Evolutionary conservation across 1,140 invertebrate genomes (phyloP).

Genomic region (Agrypnia vestita): DNA sequence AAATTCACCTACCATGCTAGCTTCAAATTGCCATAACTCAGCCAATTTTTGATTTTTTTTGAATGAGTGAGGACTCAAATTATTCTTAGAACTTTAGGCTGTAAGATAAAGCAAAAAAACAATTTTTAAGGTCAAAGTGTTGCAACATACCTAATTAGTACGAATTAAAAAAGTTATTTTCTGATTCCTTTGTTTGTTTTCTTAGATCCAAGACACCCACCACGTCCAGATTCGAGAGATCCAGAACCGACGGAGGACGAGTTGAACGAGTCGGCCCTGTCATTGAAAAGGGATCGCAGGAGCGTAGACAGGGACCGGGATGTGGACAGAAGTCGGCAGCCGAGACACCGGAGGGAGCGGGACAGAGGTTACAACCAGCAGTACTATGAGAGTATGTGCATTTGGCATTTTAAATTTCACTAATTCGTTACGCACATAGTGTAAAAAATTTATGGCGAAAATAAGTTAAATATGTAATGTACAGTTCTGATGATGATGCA

Average conservation of each 20-base stretch:
- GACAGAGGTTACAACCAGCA: slow-evolving; percentile 64
- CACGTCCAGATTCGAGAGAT: slow-evolving; percentile 66
- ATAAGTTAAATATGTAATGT: too few relatives aligned
- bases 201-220: slow-evolving; percentile 66
- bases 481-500: too few relatives aligned
- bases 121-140: too few relatives aligned
- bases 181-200: neutral
- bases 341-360: slow-evolving; percentile 54
- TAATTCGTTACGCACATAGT: too few relatives aligned
- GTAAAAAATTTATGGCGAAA: too few relatives aligned
- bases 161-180: slow-evolving; percentile 2
- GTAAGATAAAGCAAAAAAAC: too few relatives aligned
- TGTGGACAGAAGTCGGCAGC: slow-evolving; percentile 56
- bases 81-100: too few relatives aligned
- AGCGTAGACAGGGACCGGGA: slow-evolving; percentile 62
- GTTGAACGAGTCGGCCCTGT: slow-evolving; percentile 63
- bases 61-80: too few relatives aligned
- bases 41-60: too few relatives aligned
- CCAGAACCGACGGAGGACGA: slow-evolving; percentile 61
- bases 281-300: slow-evolving; percentile 57
- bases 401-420: neutral
- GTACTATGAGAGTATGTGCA: slow-evolving; percentile 56
- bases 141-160: too few relatives aligned
- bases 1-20: too few relatives aligned
- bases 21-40: too few relatives aligned